Base-by-base conservation (phyloP, 1,140 invertebrate species). In the Drosophila yakuba region DNA sequence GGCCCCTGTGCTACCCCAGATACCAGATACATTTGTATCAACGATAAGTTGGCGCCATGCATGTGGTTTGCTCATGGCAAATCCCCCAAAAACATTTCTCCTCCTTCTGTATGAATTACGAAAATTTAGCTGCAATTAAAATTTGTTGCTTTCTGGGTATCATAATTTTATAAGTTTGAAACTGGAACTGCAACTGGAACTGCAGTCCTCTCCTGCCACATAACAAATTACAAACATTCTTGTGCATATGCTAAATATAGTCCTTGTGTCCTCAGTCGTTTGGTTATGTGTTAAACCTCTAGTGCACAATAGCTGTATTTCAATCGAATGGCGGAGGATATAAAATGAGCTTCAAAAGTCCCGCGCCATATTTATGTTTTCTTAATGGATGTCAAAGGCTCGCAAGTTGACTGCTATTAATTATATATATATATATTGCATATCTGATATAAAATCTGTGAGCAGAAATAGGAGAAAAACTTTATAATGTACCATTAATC, bases 111-210 rank as follows among this genome's bases (percentile, higher is more conserved):
- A 25, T 60, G 69, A 69, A 63, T 64, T 58, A 64, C 50, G 68
- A 48, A 66, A 59, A 75, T 75, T 75, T 75, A 75, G 72, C 54
- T 67, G 73, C 73, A 78, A 78, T 76, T 83, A 69, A 86, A 88
- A 83, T 86, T 86, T 89, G 76, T 89, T 89, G 84, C 84, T 78
- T 77, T 83, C 76, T 62, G 62, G 67, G 83, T 74, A 88, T 89
- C 84, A 88, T 88, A 88, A 86, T 88, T 88, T 83, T 83, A 78
- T 72, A 86, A 86, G 71, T 86, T 79, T 57, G 54, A 28, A 14
- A 25, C 8, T 39, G 38, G 2, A 12, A 39, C 3, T 39, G 38
- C 11, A 14, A 39, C 11, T 39, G 38, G 1, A 17, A 0, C 17
- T 17, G 0, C 17, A 17, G 25, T 56, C 64, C 43, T 71, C 51